Base-by-base conservation (phyloP, 2,888 invertebrate genomes). In the Galerucella nymphaeae region DNA sequence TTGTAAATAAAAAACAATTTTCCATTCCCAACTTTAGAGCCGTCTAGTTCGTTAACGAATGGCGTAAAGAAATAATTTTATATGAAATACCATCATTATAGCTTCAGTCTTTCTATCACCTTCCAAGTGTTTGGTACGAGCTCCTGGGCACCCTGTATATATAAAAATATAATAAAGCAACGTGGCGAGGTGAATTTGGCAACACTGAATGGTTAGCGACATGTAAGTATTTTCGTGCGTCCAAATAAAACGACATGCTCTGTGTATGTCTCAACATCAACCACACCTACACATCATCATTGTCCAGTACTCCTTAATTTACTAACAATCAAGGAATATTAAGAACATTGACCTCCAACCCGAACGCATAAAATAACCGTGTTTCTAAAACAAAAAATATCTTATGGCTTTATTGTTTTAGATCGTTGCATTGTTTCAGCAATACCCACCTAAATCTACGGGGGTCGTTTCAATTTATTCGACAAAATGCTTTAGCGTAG, bases 241-340 rank as follows among this genome's bases (percentile, higher is more conserved):
- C 61, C 42, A 62, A 62, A 62, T 62, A 62, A 38, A 62, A 62
- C 61, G 30, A 58, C 58, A 30, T n/a, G 41, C 20, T 30, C 30
- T 38, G 30, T 20, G 23, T 59, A 42, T 68, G 71, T 67, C 71
- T 72, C 59, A 63, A 69, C 66, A 72, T 69, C 68, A 75, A 69
- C 78, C 77, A 66, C 78, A 76, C 77, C 78, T 77, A 70, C 66
- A 70, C 55, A 62, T 18, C 38, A 63, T 75, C 66, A 77, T 77
- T 77, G 76, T 76, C 73, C 71, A 63, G 71, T 67, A 71, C 71
- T 73, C 66, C 68, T 76, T 71, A 75, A 74, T 75, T 73, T 73
- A 73, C 70, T 63, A 61, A 73, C 72, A 76, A 74, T 75, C 71
- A 61, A 65, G 66, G 61, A 67, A 66, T 66, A 66, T 67, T 57